A percentile compares a stretch with the other conserved stretches of the same genome.
These are phyloP conservation scores for Mantis religiosa DNA, from an alignment of 2,888 invertebrate species.

Conservation along the genomic window DNA sequence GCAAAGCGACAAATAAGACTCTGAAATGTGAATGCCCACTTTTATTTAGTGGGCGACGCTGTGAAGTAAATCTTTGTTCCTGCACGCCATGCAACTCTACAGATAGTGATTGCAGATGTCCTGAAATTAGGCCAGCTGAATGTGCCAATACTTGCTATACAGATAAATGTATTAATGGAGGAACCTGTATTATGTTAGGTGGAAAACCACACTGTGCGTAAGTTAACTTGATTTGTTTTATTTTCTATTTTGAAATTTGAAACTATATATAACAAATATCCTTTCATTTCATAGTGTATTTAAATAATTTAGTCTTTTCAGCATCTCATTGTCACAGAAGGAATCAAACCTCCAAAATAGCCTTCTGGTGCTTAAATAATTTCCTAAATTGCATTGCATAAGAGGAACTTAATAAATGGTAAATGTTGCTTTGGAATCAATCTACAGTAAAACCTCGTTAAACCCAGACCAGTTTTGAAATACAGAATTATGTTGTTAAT, in stretches of 20 bases:
- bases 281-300: too few species aligned
- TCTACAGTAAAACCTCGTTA: too few species aligned
- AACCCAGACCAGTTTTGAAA: too few species aligned
- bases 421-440: too few species aligned
- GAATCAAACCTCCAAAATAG: too few species aligned
- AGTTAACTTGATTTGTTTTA: constrained; percentile 1
- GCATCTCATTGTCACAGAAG: too few species aligned
- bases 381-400: too few species aligned
- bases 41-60: constrained; percentile 47
- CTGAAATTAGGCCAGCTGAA: constrained; percentile 24
- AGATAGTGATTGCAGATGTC: constrained; percentile 35
- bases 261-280: background rate
- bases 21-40: constrained; percentile 48
- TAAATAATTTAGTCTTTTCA: too few species aligned
- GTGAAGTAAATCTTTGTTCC: constrained; percentile 53
- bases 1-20: constrained; percentile 41
- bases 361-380: too few species aligned
- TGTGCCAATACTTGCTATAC: constrained; percentile 40
- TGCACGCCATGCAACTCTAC: constrained; percentile 35
- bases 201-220: constrained; percentile 49
- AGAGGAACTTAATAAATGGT: too few species aligned
- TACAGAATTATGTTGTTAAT: too few species aligned
- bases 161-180: constrained; percentile 52
- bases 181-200: constrained; percentile 49
- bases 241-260: background rate